Evolutionary conservation across 2,113 vertebrate genomes (phyloP).

Genomic region (Aptenodytes forsteri): DNA sequence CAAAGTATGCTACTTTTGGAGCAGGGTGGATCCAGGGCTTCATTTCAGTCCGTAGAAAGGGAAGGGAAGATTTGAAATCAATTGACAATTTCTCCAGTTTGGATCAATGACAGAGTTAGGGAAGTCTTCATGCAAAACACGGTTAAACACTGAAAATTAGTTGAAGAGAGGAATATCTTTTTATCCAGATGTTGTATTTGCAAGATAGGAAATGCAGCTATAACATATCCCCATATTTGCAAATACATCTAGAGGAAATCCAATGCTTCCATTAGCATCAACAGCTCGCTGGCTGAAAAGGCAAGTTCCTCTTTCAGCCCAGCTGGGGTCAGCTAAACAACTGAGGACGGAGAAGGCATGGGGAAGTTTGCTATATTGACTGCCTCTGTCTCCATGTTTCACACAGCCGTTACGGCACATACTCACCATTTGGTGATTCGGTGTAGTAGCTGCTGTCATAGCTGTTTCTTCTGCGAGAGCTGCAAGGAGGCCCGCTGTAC

Average conservation of each 20-base stretch:
- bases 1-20: neutral
- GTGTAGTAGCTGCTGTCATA: slow-evolving; percentile 88
- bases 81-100: neutral
- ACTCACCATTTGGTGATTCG: slow-evolving; percentile 84
- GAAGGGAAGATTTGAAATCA: neutral
- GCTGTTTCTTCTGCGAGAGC: slow-evolving; percentile 79
- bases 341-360: neutral
- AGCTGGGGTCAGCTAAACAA: neutral
- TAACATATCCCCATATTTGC: neutral
- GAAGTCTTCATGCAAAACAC: neutral
- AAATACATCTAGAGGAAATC: neutral
- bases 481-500: slow-evolving; percentile 84
- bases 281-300: neutral
- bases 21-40: neutral
- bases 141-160: neutral
- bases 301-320: neutral
- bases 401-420: rapidly evolving
- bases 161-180: neutral
- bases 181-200: neutral
- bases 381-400: neutral
- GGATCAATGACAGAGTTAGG: neutral
- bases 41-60: neutral
- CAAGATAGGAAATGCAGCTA: neutral
- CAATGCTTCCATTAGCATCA: neutral
- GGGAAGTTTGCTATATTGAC: no score